phyloP scores from a whole-genome alignment of 2,113 vertebrate genomes.

The Ammodytes dubius region DNA sequence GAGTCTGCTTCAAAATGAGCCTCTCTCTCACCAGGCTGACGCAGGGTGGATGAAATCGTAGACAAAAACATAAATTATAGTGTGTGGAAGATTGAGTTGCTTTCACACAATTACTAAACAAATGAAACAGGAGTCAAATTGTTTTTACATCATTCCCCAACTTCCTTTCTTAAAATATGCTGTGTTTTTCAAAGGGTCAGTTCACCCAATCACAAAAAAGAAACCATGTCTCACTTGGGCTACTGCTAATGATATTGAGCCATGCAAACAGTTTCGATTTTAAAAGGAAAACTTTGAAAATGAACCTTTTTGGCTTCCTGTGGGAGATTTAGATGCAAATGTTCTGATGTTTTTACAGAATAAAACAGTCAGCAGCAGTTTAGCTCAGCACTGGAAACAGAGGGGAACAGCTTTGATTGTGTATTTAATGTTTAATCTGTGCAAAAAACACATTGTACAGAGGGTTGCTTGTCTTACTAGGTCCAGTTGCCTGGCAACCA shows the following conservation, averaged over 20 bases:
- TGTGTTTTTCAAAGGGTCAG: not conserved
- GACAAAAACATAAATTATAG: constrained; percentile 17
- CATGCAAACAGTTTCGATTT: not conserved
- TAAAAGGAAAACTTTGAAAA: not conserved
- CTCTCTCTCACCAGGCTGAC: constrained; percentile 15
- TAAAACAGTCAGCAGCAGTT: not conserved
- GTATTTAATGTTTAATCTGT: not conserved
- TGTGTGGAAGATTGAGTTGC: not conserved
- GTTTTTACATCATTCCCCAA: not conserved
- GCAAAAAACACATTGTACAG: not conserved
- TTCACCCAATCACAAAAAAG: not conserved
- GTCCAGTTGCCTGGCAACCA: constrained; percentile 7
- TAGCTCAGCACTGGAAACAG: not conserved
- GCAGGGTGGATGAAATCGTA: not conserved
- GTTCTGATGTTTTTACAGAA: not conserved
- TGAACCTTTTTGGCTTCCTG: not conserved
- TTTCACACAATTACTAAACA: not conserved
- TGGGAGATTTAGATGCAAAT: not conserved
- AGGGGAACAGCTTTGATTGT: too few species aligned
- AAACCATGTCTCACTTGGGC: not conserved
- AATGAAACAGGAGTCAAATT: not conserved
- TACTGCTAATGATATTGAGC: not conserved
- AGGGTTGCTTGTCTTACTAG: not conserved
- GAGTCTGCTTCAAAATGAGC: constrained; percentile 53
- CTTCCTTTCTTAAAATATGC: not conserved